Base-by-base conservation (phyloP, 2,888 invertebrate species). In the Brachycybe producta region DNA sequence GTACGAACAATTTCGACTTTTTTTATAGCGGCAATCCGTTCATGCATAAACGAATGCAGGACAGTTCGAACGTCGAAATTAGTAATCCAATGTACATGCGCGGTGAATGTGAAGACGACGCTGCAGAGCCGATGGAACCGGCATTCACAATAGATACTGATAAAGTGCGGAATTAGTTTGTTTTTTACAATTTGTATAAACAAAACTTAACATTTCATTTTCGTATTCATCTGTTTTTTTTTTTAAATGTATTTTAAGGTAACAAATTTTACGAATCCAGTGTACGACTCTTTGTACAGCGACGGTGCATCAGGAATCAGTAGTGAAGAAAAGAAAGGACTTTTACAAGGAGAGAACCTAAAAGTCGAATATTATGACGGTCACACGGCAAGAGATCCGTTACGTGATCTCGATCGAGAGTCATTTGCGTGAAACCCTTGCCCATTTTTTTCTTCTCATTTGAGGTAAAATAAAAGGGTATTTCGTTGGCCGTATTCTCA, bases 51-150 rank as follows among this genome's bases (percentile, higher is more conserved):
- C 74, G 85, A 11, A 77, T 86, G 61, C 75, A 83, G 52, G 85
- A 86, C 68, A 84, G 83, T 68, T 65, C 64, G 27, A 67, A 66
- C 43, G 82, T 86, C 62, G 86, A 84, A 73, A 82, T 83, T 62
- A 79, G 72, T 63, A 87, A 87, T 73, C 86, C 86, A 26, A 85
- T 86, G 79, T 87, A 84, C 68, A 75, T 84, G 60, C 74, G 75
- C 50, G 83, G 83, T 56, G 75, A 78, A 58, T 77, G 76, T 54
- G 57, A 65, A 45, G 76, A 76, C 21, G 65, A 64, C 42, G 62
- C 61, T 28, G 47, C 52, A 5, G 60, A 61, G 52, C 71, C 73
- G 2, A 57, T 68, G 27, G 67, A 68, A 51, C 70, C 71, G 45
- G 67, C 66, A 58, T 73, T 75, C 56, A 68, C 71, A 30, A 63